phyloP scores from a whole-genome alignment of 2,113 vertebrate species.

The Sceloporus undulatus region DNA sequence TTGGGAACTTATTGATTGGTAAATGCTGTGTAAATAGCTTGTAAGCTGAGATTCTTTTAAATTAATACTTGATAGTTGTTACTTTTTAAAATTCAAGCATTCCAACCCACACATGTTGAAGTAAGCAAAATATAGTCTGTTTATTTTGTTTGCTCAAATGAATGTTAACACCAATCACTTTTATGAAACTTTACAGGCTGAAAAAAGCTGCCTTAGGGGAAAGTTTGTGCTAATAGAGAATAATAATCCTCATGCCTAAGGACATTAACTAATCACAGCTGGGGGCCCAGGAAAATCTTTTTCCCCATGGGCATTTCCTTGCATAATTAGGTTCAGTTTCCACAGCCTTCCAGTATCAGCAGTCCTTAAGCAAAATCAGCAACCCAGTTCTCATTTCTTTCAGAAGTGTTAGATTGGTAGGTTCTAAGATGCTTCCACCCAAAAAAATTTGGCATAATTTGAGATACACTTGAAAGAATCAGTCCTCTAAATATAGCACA shows the following conservation, averaged over 20 bases:
- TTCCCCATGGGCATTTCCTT: neutral
- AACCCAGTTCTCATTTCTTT: neutral
- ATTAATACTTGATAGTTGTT: conserved; percentile 3
- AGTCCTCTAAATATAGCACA: conserved; percentile 1
- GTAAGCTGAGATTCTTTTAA: conserved; percentile 43
- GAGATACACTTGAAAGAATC: neutral
- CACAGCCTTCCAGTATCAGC: neutral
- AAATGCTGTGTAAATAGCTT: conserved; percentile 59
- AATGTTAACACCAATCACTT: conserved; percentile 47
- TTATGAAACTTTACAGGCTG: conserved; percentile 50
- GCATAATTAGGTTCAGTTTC: conserved; percentile 34
- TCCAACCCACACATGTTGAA: conserved; percentile 43
- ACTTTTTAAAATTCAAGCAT: neutral
- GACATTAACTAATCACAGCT: conserved; percentile 6
- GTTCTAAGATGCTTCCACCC: neutral
- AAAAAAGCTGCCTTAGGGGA: conserved; percentile 44
- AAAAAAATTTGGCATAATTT: neutral
- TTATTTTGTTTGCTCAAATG: conserved; percentile 54
- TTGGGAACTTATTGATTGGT: conserved; percentile 56
- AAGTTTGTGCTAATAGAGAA: conserved; percentile 24
- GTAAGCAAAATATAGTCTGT: conserved; percentile 41
- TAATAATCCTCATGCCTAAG: conserved; percentile 7
- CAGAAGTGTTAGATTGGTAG: neutral
- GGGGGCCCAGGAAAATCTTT: conserved; percentile 20
- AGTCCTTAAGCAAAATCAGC: neutral